Conservation (phyloP, 1,140 invertebrate genomes). For the Diplogasteroides magnus region DNA sequence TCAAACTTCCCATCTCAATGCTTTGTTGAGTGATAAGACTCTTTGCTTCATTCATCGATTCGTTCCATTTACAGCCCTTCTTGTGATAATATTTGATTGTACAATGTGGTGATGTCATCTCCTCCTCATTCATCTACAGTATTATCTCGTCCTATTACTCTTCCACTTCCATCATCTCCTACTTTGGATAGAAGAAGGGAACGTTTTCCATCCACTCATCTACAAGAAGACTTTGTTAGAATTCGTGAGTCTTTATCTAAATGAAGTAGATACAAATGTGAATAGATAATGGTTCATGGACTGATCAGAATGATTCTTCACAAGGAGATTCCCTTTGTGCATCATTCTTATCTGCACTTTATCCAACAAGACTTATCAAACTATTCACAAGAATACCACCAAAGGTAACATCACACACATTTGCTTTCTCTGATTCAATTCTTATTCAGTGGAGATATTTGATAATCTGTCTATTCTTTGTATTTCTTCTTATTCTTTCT, state of each 20-base stretch:
- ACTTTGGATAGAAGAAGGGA: background rate
- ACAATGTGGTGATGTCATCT: no score
- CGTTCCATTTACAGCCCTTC: background rate
- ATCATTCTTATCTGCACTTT: background rate
- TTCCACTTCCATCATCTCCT: background rate
- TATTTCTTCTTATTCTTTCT: background rate
- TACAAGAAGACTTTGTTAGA: background rate
- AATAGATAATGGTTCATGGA: background rate
- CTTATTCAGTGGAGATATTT: background rate
- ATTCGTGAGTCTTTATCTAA: background rate
- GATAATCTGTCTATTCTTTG: background rate
- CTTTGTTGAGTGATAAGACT: no score
- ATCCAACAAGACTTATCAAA: background rate
- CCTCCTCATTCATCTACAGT: background rate
- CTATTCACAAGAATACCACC: background rate
- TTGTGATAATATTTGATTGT: background rate
- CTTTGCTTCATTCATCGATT: background rate
- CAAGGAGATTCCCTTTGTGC: background rate
- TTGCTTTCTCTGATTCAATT: background rate
- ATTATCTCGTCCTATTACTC: background rate
- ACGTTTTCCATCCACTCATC: background rate
- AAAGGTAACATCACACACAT: no score
- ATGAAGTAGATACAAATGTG: no score
- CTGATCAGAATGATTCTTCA: background rate
- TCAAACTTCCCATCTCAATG: background rate